Percentiles rank a stretch among this genome's conserved stretches.
These are phyloP conservation scores for Coptodon bakossiorum DNA, from an alignment of 2,113 vertebrate genomes.

Conservation along the genomic window DNA sequence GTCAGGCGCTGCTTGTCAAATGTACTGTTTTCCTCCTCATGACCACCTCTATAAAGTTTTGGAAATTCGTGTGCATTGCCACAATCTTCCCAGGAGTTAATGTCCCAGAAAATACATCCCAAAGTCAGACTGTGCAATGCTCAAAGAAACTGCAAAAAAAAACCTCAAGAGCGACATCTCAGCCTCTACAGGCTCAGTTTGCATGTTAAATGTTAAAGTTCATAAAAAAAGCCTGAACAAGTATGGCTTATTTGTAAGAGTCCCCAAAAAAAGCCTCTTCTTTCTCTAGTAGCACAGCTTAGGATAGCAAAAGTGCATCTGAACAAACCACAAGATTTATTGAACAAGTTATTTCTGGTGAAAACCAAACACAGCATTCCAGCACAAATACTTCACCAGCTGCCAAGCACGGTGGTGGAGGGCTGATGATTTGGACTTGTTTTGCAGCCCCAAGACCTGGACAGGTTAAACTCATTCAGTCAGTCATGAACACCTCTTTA, in stretches of 20 bases:
- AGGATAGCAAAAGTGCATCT: neutral
- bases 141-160: neutral
- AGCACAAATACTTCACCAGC: neutral
- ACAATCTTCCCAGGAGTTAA: neutral
- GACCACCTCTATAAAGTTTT: neutral
- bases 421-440: neutral
- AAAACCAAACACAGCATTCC: neutral
- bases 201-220: neutral
- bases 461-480: neutral
- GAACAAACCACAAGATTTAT: neutral
- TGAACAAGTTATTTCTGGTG: neutral
- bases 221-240: neutral
- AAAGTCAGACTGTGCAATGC: neutral
- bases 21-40: neutral
- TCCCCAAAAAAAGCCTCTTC: neutral
- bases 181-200: neutral
- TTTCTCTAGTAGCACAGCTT: neutral
- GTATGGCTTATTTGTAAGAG: neutral
- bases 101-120: neutral
- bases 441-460: neutral
- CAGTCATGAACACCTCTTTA: neutral
- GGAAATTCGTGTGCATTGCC: neutral
- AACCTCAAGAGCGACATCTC: neutral
- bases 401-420: neutral
- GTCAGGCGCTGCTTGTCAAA: neutral